A percentile compares a stretch with the other conserved stretches of the same genome.
Conservation (phyloP, 2,113 vertebrate genomes). For the Gobiocypris rarus region DNA sequence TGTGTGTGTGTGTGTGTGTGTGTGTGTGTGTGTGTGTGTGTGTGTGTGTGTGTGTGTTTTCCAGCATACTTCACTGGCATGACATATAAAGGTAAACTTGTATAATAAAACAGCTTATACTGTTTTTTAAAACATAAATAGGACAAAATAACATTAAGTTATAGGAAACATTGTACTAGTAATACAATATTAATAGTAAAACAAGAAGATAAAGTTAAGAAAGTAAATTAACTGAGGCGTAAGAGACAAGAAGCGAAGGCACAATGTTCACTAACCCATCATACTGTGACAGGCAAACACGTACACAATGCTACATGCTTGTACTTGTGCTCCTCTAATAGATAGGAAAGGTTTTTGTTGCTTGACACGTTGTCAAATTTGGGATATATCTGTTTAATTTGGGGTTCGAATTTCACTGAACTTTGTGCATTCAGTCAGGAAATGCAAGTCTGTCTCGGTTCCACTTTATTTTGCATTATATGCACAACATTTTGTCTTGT, state of each 20-base stretch:
- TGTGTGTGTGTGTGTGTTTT: not conserved
- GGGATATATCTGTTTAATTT: conserved; percentile 9
- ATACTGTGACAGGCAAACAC: not conserved
- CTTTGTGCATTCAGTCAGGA: not conserved
- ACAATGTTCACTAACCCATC: not conserved
- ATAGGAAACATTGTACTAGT: not conserved
- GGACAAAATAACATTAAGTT: not conserved
- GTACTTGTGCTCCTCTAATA: conserved; percentile 17
- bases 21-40: too few relatives aligned
- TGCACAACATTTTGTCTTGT: not conserved
- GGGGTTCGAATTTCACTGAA: not conserved
- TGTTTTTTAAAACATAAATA: not conserved
- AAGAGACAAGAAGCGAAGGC: not conserved
- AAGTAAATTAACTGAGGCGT: not conserved
- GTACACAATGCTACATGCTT: not conserved
- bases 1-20: too few relatives aligned
- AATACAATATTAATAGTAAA: not conserved
- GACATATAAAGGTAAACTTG: not conserved
- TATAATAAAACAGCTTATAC: not conserved
- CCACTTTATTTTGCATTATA: not conserved
- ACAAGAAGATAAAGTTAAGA: not conserved
- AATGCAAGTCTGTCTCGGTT: conserved; percentile 12
- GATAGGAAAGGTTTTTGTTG: not conserved
- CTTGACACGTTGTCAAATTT: conserved; percentile 17
- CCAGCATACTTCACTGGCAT: not conserved